A percentile compares a stretch with the other conserved stretches of the same genome.
Conservation (phyloP, 1,140 invertebrate species). For the Bombus polaris region DNA sequence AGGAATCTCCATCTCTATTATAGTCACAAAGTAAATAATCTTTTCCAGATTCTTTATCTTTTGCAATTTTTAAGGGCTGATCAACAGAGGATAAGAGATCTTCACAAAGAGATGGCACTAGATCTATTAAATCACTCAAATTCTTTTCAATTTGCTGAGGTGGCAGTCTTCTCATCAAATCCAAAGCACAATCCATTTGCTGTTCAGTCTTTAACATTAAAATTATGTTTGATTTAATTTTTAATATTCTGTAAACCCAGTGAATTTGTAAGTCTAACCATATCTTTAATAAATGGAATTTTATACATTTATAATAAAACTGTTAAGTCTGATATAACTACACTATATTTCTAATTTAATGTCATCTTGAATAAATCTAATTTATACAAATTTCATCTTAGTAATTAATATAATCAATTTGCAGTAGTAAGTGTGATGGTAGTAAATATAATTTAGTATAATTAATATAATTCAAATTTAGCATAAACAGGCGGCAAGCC, state of each 20-base stretch:
- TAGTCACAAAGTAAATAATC: slow-evolving; percentile 99
- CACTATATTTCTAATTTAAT: neutral
- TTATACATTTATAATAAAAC: neutral
- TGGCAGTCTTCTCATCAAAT: slow-evolving; percentile 98
- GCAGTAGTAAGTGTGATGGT: too few relatives aligned
- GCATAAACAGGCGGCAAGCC: neutral
- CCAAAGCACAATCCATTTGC: slow-evolving; percentile 99
- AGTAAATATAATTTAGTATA: too few relatives aligned
- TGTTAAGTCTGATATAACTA: neutral
- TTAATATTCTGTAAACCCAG: neutral
- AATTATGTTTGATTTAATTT: neutral
- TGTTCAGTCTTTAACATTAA: slow-evolving; percentile 89
- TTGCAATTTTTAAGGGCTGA: slow-evolving; percentile 98
- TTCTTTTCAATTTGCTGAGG: slow-evolving; percentile 99
- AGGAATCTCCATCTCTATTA: slow-evolving; percentile 99
- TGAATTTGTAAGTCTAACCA: neutral
- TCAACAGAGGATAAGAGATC: slow-evolving; percentile 98
- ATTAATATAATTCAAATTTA: neutral
- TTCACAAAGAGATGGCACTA: slow-evolving; percentile 97
- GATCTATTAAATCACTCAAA: slow-evolving; percentile 97
- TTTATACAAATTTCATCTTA: neutral
- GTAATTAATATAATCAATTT: neutral
- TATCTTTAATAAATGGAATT: neutral
- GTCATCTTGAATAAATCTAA: neutral
- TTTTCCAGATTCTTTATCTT: slow-evolving; percentile 96